Conservation (phyloP, 2,888 invertebrate genomes). For the Dicycla oo region DNA sequence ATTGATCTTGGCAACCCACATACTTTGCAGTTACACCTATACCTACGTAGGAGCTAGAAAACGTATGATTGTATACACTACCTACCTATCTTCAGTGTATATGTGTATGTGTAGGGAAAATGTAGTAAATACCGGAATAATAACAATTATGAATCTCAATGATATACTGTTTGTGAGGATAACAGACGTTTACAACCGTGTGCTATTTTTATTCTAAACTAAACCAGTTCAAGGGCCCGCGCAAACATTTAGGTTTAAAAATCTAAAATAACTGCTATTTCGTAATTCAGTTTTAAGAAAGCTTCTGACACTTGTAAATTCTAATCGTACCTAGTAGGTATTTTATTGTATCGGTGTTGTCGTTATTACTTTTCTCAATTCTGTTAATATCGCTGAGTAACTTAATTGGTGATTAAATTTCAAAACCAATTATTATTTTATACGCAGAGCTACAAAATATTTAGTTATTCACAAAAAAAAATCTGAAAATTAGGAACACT, state of each 20-base stretch:
- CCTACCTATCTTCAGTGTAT: neutral
- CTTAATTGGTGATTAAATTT: slow-evolving; percentile 1
- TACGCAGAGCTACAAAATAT: neutral
- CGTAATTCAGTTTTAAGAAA: slow-evolving; percentile 5
- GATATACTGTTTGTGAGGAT: slow-evolving; percentile 36
- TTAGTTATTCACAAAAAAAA: neutral
- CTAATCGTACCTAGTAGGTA: neutral
- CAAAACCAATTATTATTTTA: neutral
- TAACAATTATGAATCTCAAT: slow-evolving; percentile 32
- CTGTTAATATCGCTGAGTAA: neutral
- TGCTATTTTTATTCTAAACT: slow-evolving; percentile 44
- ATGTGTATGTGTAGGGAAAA: no score
- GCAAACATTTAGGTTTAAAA: slow-evolving; percentile 5
- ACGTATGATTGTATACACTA: neutral
- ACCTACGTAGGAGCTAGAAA: no score
- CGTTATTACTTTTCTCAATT: slow-evolving; percentile 1
- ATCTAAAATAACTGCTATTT: slow-evolving; percentile 27
- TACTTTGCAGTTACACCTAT: no score
- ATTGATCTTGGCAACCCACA: slow-evolving; percentile 5
- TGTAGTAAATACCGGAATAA: neutral
- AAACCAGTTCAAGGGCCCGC: slow-evolving; percentile 46
- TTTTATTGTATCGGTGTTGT: neutral
- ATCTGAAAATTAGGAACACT: no score
- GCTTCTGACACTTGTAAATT: neutral
- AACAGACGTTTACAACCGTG: slow-evolving; percentile 13